Evolutionary conservation across 1,140 invertebrate species (phyloP), one percentile per base, ranked within the genome.

Genomic region (Diorhabda carinulata): DNA sequence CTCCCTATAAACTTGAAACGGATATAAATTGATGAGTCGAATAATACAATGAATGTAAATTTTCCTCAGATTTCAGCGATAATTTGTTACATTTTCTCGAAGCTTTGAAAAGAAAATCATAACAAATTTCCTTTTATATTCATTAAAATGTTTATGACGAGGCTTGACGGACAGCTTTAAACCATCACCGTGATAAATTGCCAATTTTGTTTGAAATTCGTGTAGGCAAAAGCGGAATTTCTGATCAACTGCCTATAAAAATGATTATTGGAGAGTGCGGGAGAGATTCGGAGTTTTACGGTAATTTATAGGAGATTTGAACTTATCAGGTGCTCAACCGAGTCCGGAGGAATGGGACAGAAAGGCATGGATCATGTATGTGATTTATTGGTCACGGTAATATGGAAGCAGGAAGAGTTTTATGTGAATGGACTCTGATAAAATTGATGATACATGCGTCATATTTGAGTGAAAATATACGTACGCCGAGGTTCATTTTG

Each of bases 181-280:
- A 25, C 25, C 25, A 25, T 25, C 25, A 25, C 47, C 6, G 47
- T 8, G 47, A 52, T 52, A 52, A 52, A 52, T 52, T 52, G 6
- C 6, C 6, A 52, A 52, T 52, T 52, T 52, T 52, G n/a, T 52
- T 52, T 52, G n/a, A 52, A 52, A 52, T 52, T 52, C 3, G n/a
- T 52, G 6, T 52, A 52, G 6, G 47, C n/a, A 52, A 52, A 52
- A 52, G 8, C 6, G n/a, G 47, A 25, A 25, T 25, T 25, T n/a
- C 47, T 52, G 47, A 52, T 52, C 6, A 52, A 52, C 47, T 52
- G 47, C 47, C 47, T 52, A 52, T 25, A 52, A 52, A 52, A 52
- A 52, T 52, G 47, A 52, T 52, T 52, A 52, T 52, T 52, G 47
- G 47, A 52, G 47, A 52, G 47, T 52, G 47, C 47, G 47, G 47